Evolutionary conservation across 2,888 invertebrate species (phyloP).

Genomic region (Horisme vitalbata): DNA sequence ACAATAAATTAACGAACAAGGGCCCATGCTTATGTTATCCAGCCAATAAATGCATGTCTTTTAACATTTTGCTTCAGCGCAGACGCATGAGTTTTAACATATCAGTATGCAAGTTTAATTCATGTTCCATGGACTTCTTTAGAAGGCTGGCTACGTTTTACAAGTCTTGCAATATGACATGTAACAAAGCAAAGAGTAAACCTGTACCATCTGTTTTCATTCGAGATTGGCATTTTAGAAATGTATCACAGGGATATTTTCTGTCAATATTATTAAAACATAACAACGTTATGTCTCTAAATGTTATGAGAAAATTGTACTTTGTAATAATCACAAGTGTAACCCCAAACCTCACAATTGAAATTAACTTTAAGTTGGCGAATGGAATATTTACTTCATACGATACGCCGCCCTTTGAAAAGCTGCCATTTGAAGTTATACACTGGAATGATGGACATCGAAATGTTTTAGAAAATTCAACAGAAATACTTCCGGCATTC

Average conservation of each 20-base stretch:
- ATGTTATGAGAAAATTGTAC: constrained; percentile 41
- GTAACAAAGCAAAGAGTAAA: constrained; percentile 10
- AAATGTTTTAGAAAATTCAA: constrained; percentile 22
- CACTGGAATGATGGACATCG: constrained; percentile 34
- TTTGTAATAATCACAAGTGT: constrained; percentile 41
- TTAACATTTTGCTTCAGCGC: constrained; percentile 17
- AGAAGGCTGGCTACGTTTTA: constrained; percentile 18
- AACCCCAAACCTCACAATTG: constrained; percentile 30
- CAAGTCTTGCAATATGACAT: constrained; percentile 5
- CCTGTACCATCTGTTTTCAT: constrained; percentile 25
- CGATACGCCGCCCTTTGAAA: constrained; percentile 12
- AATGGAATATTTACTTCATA: constrained; percentile 29
- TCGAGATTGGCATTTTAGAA: constrained; percentile 42
- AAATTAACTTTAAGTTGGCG: constrained; percentile 37
- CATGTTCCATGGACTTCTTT: constrained; percentile 25
- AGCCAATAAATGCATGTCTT: constrained; percentile 7
- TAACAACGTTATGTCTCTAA: constrained; percentile 37
- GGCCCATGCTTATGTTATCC: not conserved
- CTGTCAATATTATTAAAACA: constrained; percentile 38
- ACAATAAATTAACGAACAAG: not conserved
- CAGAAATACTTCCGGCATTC: constrained; percentile 5
- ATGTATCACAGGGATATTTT: constrained; percentile 42
- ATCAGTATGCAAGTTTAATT: constrained; percentile 28
- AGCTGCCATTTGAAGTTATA: constrained; percentile 25
- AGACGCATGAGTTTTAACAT: constrained; percentile 25